Conservation (phyloP, 2,888 invertebrate species). For the Pardosa pseudoannulata region DNA sequence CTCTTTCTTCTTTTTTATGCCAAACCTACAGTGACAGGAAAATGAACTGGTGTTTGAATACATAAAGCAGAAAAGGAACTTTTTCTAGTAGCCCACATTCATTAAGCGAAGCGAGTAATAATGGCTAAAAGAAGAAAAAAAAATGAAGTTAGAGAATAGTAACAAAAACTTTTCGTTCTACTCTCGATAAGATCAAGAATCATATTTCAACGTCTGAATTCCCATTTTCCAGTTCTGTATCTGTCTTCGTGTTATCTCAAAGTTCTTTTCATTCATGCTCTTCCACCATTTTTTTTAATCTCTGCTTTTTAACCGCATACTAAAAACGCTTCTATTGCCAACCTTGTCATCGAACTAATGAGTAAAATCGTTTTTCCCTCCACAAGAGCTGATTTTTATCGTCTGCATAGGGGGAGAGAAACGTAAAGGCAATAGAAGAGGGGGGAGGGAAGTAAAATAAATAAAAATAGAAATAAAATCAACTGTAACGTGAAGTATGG, state of each 20-base stretch:
- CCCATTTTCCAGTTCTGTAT: slow-evolving; percentile 47
- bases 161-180: background rate
- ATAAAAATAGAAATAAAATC: background rate
- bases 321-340: slow-evolving; percentile 43
- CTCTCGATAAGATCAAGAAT: slow-evolving; percentile 44
- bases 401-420: background rate
- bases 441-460: background rate
- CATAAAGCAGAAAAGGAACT: background rate
- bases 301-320: background rate
- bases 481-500: background rate
- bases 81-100: background rate
- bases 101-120: background rate
- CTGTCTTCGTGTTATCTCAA: slow-evolving; percentile 48
- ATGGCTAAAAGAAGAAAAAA: background rate
- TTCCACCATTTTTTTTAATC: background rate
- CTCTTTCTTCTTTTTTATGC: too few species aligned
- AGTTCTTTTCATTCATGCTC: slow-evolving; percentile 13
- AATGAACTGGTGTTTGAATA: background rate
- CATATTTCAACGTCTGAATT: slow-evolving; percentile 62
- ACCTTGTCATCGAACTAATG: slow-evolving; percentile 43
- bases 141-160: too few species aligned
- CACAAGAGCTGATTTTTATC: slow-evolving; percentile 9
- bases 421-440: background rate
- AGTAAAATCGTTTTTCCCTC: slow-evolving; percentile 3
- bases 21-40: too few species aligned